Evolutionary conservation across 2,113 vertebrate genomes (phyloP).

Genomic region (Parotia lawesii): DNA sequence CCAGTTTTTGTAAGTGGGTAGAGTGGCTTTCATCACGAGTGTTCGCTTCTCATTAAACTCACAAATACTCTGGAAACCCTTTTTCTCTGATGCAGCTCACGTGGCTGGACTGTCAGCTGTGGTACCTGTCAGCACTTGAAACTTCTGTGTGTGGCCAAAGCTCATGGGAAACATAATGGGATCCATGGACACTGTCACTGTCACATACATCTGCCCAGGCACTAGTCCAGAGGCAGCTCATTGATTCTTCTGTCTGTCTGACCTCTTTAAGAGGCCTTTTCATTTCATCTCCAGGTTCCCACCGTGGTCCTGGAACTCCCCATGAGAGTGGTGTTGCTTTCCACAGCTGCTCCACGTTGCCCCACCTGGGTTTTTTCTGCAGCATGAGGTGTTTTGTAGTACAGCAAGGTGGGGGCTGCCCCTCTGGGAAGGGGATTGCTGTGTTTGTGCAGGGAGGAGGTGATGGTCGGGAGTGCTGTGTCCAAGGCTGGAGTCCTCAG

Average conservation of each 20-base stretch:
- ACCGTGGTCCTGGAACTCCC: neutral
- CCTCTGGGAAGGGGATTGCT: neutral
- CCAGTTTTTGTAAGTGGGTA: neutral
- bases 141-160: neutral
- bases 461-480: neutral
- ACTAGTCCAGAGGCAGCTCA: neutral
- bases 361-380: rapidly evolving
- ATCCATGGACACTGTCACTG: rapidly evolving
- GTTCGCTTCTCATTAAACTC: neutral
- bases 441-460: neutral
- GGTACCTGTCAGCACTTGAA: neutral
- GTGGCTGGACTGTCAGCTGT: neutral
- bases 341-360: neutral
- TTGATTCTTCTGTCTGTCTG: neutral
- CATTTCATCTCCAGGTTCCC: neutral
- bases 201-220: neutral
- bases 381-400: neutral
- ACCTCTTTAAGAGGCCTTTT: neutral
- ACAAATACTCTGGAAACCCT: neutral
- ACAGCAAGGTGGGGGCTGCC: neutral
- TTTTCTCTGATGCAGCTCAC: neutral
- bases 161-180: rapidly evolving
- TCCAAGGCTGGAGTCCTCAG: neutral
- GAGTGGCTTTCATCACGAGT: neutral
- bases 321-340: rapidly evolving